Evolutionary conservation across 1,140 invertebrate species (phyloP), one percentile per base, ranked within the genome.

Genomic region (Cheumatopsyche charites): DNA sequence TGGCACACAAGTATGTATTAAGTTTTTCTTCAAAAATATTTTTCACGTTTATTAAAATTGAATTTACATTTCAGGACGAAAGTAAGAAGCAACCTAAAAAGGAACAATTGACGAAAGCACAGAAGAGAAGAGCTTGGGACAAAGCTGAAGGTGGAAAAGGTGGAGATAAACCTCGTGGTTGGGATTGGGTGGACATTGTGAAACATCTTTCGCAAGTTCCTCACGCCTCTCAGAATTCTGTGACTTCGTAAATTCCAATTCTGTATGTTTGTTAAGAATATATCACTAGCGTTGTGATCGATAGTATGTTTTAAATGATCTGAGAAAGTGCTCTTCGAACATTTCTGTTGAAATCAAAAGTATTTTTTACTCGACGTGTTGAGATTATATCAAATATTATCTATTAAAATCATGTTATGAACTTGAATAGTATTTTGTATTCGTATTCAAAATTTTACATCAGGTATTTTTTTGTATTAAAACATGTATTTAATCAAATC

Each of bases 181-280:
- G 90, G 88, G 89, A 98, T 83, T 98, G 96, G 96, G 90, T 98
- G 2, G 96, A 98, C 80, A 90, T 98, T 72, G 90, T 98, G 25
- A 96, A 95, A 83, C 96, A 98, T 85, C 87, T 98, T 42, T 94
- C 93, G n/a, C 95, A 98, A 80, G 81, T 73, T 0, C 82, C 83
- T 58, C 66, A 68, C 26, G 21, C 12, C 12, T 4, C 55, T 9
- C 47, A 52, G 19, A 67, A 49, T 26, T 1, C 65, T 6, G 12
- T 26, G n/a, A 43, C 42, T 4, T 42, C 62, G 42, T 65, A 61
- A 61, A 12, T 15, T 61, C 55, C 29, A 36, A 36, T 4, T 36
- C 29, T 36, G 3, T 3, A 4, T 36, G 29, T 36, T 36, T 36
- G 29, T 4, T 4, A 36, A 4, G 29, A 3, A 36, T 4, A 36